These are phyloP conservation scores for Hirtodrosophila trivittata DNA, from an alignment of 2,888 invertebrate species.

Conservation along the genomic window DNA sequence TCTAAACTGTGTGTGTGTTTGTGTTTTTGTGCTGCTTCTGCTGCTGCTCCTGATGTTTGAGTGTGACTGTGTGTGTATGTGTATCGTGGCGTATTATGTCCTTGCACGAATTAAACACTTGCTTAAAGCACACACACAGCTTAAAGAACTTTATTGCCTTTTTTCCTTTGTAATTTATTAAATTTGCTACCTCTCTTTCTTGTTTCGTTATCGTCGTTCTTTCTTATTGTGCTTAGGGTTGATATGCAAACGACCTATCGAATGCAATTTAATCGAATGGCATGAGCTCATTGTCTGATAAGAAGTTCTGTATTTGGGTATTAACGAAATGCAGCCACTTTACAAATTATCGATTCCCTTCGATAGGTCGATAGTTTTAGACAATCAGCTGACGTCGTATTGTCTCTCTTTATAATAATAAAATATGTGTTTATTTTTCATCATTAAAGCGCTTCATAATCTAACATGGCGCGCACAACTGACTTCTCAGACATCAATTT, in stretches of 20 bases:
- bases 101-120: conserved; percentile 61
- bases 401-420: conserved; percentile 6
- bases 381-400: conserved; percentile 38
- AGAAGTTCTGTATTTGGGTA: conserved; percentile 20
- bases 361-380: conserved; percentile 11
- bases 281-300: conserved; percentile 47
- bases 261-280: conserved; percentile 37
- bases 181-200: conserved; percentile 67
- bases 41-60: conserved; percentile 15
- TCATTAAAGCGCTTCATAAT: conserved; percentile 31
- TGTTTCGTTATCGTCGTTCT: conserved; percentile 61
- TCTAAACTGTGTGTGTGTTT: conserved; percentile 61
- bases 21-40: conserved; percentile 28
- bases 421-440: conserved; percentile 41
- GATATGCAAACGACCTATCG: conserved; percentile 40
- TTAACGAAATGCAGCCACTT: conserved; percentile 6
- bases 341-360: conserved; percentile 16
- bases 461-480: conserved; percentile 65
- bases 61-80: conserved; percentile 39
- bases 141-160: conserved; percentile 46
- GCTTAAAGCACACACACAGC: conserved; percentile 65
- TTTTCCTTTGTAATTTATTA: conserved; percentile 67
- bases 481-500: conserved; percentile 57
- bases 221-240: conserved; percentile 56
- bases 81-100: conserved; percentile 40